Percentiles rank a stretch among this genome's conserved stretches.
Conservation (phyloP, 37 sponge, comb jelly and placozoan species). For the Haliclona indistincta region DNA sequence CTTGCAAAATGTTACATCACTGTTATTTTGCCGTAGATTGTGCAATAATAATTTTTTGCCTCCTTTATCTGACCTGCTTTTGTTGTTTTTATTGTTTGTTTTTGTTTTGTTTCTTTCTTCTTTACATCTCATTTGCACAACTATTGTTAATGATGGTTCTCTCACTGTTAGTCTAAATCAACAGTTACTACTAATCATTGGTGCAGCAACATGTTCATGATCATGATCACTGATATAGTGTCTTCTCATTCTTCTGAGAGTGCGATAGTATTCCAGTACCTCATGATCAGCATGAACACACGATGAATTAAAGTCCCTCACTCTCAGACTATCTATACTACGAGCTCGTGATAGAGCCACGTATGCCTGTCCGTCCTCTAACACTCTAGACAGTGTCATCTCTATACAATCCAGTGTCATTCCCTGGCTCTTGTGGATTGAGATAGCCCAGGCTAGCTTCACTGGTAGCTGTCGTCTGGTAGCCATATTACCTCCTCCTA, state of each 20-base stretch:
- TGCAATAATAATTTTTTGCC: too few relatives aligned
- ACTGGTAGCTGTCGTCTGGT: conserved; percentile 80
- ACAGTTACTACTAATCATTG: too few relatives aligned
- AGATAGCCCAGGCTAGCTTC: conserved; percentile 90
- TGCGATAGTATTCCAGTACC: conserved; percentile 75
- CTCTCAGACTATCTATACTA: conserved; percentile 68
- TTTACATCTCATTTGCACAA: too few relatives aligned
- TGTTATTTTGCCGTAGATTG: too few relatives aligned
- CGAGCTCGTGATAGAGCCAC: conserved; percentile 88
- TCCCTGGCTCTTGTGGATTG: conserved; percentile 96
- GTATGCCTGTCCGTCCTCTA: conserved; percentile 91
- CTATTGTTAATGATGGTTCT: too few relatives aligned
- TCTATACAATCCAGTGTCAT: conserved; percentile 95
- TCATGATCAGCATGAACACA: conserved; percentile 67
- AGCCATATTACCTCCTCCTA: conserved; percentile 50
- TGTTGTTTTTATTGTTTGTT: too few relatives aligned
- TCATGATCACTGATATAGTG: conserved; percentile 33
- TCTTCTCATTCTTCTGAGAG: conserved; percentile 40
- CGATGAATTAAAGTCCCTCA: conserved; percentile 71
- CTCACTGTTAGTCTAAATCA: too few relatives aligned
- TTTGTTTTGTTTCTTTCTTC: too few relatives aligned
- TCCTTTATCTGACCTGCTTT: too few relatives aligned
- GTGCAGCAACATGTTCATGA: too few relatives aligned
- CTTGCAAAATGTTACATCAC: too few relatives aligned
- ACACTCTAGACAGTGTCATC: conserved; percentile 72